These are phyloP conservation scores for Neocrepidodera transversa DNA, from an alignment of 2,888 invertebrate genomes.

Conservation along the genomic window DNA sequence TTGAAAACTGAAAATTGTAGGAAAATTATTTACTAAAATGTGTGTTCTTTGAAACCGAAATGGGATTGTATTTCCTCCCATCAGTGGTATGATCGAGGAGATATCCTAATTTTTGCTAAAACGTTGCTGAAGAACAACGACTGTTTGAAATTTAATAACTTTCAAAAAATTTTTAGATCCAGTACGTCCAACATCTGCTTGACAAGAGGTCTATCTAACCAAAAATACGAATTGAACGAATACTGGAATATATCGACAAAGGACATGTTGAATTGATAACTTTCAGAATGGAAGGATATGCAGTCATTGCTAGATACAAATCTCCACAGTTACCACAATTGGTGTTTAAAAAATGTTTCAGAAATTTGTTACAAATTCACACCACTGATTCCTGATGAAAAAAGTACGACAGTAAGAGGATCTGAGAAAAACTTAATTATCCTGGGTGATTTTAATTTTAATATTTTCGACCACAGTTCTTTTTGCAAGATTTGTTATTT, in stretches of 20 bases:
- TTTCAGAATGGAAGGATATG: background rate
- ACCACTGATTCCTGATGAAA: background rate
- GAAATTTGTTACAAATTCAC: background rate
- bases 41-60: background rate
- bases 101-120: too few relatives aligned
- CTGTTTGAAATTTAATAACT: background rate
- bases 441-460: too few relatives aligned
- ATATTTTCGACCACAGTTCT: too few relatives aligned
- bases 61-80: background rate
- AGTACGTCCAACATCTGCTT: background rate
- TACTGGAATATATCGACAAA: background rate
- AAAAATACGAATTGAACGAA: background rate
- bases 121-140: too few relatives aligned
- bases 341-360: background rate
- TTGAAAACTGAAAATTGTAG: background rate
- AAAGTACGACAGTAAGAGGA: too few relatives aligned
- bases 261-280: background rate
- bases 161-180: background rate
- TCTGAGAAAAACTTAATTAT: background rate
- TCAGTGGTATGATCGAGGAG: background rate
- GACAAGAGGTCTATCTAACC: background rate
- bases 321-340: background rate
- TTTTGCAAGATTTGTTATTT: too few relatives aligned
- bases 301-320: background rate
- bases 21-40: background rate